A percentile compares a stretch with the other conserved stretches of the same genome.
phyloP scores from a whole-genome alignment of 2,113 vertebrate species.

The Thalassarche chlororhynchos region DNA sequence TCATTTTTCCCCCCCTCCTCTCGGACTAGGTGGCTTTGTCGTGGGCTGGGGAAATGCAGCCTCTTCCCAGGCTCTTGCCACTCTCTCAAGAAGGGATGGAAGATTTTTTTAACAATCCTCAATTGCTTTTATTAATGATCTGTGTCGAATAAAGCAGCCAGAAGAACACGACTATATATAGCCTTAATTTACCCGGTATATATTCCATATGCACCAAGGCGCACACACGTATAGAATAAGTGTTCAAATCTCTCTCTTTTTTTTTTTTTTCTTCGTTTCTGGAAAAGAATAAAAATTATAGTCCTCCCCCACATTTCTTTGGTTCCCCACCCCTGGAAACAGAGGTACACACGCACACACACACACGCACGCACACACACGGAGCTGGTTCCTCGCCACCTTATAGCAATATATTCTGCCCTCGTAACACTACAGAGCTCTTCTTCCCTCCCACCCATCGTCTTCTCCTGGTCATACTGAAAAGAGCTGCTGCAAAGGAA shows the following conservation, averaged over 20 bases:
- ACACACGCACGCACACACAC: no score
- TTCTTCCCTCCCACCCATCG: neutral
- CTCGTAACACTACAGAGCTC: neutral
- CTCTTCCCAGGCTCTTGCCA: neutral
- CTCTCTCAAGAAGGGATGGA: neutral
- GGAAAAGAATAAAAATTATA: neutral
- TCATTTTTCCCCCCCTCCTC: neutral
- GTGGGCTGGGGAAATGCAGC: neutral
- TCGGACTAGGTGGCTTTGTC: neutral
- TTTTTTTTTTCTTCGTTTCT: neutral
- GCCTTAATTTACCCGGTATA: neutral
- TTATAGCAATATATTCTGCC: neutral
- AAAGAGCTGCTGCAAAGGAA: neutral
- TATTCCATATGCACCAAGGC: neutral
- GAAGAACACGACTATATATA: neutral
- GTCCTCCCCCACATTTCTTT: neutral
- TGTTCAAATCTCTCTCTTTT: neutral
- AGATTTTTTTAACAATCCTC: neutral
- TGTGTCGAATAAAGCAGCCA: neutral
- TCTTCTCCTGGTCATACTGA: neutral
- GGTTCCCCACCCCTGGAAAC: neutral
- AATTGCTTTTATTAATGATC: constrained; percentile 23
- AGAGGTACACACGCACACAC: neutral
- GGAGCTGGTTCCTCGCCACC: neutral
- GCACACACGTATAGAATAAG: neutral